Percentiles rank a stretch among this genome's conserved stretches.
These are phyloP conservation scores for Siniperca undulata DNA, from an alignment of 2,797 vertebrate species.

Conservation along the genomic window DNA sequence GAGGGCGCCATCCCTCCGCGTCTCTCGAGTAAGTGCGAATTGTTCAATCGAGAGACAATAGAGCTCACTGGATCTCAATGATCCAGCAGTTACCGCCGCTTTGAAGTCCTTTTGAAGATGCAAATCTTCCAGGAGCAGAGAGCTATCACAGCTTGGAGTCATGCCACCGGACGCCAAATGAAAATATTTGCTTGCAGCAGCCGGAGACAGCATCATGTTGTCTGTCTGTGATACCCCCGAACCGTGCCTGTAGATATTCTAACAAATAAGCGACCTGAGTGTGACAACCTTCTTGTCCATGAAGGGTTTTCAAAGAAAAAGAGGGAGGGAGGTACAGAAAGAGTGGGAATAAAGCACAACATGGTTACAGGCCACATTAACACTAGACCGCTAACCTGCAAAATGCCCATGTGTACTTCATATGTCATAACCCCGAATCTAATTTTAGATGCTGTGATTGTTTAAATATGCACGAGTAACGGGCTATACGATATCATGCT, in stretches of 20 bases:
- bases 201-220: neutral
- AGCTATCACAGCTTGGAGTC: slow-evolving; percentile 40
- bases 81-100: slow-evolving; percentile 76
- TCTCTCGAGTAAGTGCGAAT: slow-evolving; percentile 76
- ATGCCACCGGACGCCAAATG: slow-evolving; percentile 46
- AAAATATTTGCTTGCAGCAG: slow-evolving; percentile 56
- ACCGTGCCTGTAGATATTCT: neutral
- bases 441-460: neutral
- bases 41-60: slow-evolving; percentile 70
- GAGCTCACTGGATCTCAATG: slow-evolving; percentile 79
- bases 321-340: neutral
- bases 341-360: neutral
- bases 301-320: neutral
- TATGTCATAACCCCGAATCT: neutral
- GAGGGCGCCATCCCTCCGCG: slow-evolving; percentile 71
- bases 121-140: slow-evolving; percentile 59
- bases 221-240: no score
- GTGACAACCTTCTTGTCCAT: neutral
- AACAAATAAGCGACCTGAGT: neutral
- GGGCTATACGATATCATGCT: no score
- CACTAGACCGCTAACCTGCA: neutral
- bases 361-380: neutral
- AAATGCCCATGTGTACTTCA: no score
- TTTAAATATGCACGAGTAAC: no score
- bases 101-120: slow-evolving; percentile 83